Conservation (phyloP, 2,888 invertebrate species). For the Microplitis deprimator region DNA sequence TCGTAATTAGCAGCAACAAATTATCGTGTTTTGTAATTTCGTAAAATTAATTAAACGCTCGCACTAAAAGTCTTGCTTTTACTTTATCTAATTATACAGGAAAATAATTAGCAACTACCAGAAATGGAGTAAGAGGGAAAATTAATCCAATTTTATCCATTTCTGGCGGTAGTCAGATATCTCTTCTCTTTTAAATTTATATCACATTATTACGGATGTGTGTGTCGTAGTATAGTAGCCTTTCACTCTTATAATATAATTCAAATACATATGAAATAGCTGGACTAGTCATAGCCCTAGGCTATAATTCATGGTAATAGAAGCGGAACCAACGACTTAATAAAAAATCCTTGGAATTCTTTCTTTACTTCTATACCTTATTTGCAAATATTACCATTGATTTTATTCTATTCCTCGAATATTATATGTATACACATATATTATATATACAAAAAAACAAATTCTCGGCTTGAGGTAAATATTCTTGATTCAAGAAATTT, state of each 20-base stretch:
- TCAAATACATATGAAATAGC: constrained; percentile 6
- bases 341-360: constrained; percentile 32
- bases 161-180: constrained; percentile 41
- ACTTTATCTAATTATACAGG: constrained; percentile 35
- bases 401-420: not conserved
- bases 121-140: constrained; percentile 40
- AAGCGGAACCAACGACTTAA: constrained; percentile 24
- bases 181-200: constrained; percentile 29
- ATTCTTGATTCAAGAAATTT: no score
- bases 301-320: constrained; percentile 37
- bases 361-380: constrained; percentile 6
- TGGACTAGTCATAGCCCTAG: constrained; percentile 8
- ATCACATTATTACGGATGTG: constrained; percentile 26
- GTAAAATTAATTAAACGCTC: constrained; percentile 8
- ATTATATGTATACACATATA: no score
- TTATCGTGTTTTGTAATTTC: not conserved
- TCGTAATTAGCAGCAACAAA: not conserved
- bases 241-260: constrained; percentile 36
- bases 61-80: constrained; percentile 26
- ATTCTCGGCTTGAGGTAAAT: no score
- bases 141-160: constrained; percentile 43
- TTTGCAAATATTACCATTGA: constrained; percentile 19
- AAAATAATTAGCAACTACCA: constrained; percentile 39
- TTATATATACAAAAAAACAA: no score
- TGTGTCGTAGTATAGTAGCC: constrained; percentile 27